phyloP scores from a whole-genome alignment of 2,113 vertebrate genomes.

The Neotoma lepida region DNA sequence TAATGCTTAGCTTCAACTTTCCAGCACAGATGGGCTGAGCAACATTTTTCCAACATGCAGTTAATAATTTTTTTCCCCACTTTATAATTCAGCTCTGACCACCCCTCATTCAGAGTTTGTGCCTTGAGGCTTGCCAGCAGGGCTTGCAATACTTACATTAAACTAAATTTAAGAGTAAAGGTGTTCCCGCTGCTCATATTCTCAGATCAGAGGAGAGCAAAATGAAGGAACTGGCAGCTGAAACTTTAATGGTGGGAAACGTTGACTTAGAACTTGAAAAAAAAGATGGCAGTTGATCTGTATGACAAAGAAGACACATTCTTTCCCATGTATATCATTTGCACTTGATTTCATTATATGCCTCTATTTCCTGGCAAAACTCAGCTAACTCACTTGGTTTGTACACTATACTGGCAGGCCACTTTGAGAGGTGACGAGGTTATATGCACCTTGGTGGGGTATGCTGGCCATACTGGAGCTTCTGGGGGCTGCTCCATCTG shows the following conservation, averaged over 20 bases:
- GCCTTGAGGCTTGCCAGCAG: conserved; percentile 89
- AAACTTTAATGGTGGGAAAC: conserved; percentile 86
- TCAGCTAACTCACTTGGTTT: neutral
- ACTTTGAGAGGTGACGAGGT: neutral
- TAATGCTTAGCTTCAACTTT: conserved; percentile 43
- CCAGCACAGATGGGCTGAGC: neutral
- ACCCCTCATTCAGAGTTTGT: conserved; percentile 84
- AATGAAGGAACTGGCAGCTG: conserved; percentile 88
- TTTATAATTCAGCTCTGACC: conserved; percentile 81
- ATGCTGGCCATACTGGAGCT: neutral
- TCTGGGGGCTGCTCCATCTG: neutral
- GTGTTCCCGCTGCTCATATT: conserved; percentile 87
- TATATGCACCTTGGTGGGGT: neutral
- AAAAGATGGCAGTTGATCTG: conserved; percentile 75
- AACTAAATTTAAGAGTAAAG: conserved; percentile 90
- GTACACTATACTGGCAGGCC: neutral
- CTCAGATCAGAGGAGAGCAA: conserved; percentile 89
- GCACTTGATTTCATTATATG: conserved; percentile 39
- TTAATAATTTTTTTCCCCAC: conserved; percentile 74
- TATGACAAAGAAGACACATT: conserved; percentile 83
- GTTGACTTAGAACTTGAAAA: conserved; percentile 79
- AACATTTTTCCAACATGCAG: conserved; percentile 36
- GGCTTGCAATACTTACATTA: conserved; percentile 87
- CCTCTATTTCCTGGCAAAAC: conserved; percentile 30
- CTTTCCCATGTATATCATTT: conserved; percentile 69